Evolutionary conservation across 92 coral and sea anemone species (phyloP).

Genomic region (Montipora capitata): DNA sequence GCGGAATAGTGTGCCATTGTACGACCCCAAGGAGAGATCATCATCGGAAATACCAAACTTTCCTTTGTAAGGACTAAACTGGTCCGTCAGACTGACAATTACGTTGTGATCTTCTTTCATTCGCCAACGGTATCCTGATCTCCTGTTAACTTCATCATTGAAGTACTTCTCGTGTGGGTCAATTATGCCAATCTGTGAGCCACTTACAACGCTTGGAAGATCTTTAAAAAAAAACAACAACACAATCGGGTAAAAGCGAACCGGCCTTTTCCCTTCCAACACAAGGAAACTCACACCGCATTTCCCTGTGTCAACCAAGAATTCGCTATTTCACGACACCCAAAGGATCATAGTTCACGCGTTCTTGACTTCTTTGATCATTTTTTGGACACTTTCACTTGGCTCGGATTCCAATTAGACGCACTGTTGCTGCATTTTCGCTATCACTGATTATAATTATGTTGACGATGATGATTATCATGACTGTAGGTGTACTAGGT

Average conservation of each 20-base stretch:
- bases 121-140: slow-evolving; percentile 78
- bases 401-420: too few species aligned
- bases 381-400: too few species aligned
- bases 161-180: slow-evolving; percentile 96
- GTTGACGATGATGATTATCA: too few species aligned
- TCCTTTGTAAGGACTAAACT: slow-evolving; percentile 84
- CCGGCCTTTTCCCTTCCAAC: too few species aligned
- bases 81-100: slow-evolving; percentile 69
- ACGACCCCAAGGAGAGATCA: slow-evolving; percentile 46
- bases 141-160: slow-evolving; percentile 39
- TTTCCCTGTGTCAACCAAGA: background rate
- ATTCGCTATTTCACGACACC: too few species aligned
- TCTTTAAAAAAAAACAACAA: slow-evolving; percentile 48
- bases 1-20: slow-evolving; percentile 86
- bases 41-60: slow-evolving; percentile 68
- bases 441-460: too few species aligned
- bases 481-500: too few species aligned
- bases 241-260: too few species aligned
- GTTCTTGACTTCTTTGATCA: too few species aligned
- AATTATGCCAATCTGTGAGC: slow-evolving; percentile 76
- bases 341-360: too few species aligned
- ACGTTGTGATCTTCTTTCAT: slow-evolving; percentile 28
- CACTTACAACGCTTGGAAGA: slow-evolving; percentile 91
- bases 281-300: too few species aligned
- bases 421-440: too few species aligned